phyloP scores from a whole-genome alignment of 1,140 invertebrate genomes.

The Bombus affinis region DNA sequence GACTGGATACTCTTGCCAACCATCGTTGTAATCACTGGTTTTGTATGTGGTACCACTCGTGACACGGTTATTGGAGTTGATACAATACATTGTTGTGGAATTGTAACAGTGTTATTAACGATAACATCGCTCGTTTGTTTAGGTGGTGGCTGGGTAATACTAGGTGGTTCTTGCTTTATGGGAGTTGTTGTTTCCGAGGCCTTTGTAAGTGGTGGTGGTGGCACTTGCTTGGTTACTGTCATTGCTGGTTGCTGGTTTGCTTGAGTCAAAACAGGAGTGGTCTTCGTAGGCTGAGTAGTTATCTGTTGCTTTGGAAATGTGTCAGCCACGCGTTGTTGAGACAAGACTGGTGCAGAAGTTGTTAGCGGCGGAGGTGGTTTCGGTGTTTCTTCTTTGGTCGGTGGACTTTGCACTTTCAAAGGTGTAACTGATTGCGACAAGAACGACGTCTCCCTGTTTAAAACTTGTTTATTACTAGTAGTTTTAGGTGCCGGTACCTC shows the following conservation, averaged over 20 bases:
- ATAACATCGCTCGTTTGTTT: conserved; percentile 67
- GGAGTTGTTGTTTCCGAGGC: conserved; percentile 8
- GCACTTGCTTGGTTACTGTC: conserved; percentile 68
- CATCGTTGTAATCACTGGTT: conserved; percentile 70
- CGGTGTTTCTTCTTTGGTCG: conserved; percentile 82
- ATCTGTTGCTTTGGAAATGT: conserved; percentile 57
- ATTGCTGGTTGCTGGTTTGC: conserved; percentile 54
- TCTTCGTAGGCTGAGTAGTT: conserved; percentile 36
- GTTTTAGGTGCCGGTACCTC: conserved; percentile 70
- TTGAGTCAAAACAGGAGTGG: conserved; percentile 26
- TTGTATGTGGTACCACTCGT: conserved; percentile 58
- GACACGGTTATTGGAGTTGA: conserved; percentile 68
- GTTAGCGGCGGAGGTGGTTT: conserved; percentile 81
- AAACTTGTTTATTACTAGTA: conserved; percentile 71
- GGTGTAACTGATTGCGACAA: conserved; percentile 78
- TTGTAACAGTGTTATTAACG: conserved; percentile 29
- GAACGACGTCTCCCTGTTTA: conserved; percentile 84
- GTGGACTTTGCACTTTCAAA: conserved; percentile 73
- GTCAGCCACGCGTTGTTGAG: conserved; percentile 57
- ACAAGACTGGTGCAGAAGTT: conserved; percentile 67
- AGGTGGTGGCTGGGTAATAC: conserved; percentile 1
- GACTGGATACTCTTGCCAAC: conserved; percentile 59
- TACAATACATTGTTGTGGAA: conserved; percentile 55
- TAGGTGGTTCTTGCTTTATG: conserved; percentile 33
- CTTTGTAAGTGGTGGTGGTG: conserved; percentile 25